Base-by-base conservation (phyloP, 2,797 vertebrate species). In the Pantherophis vulpinus region DNA sequence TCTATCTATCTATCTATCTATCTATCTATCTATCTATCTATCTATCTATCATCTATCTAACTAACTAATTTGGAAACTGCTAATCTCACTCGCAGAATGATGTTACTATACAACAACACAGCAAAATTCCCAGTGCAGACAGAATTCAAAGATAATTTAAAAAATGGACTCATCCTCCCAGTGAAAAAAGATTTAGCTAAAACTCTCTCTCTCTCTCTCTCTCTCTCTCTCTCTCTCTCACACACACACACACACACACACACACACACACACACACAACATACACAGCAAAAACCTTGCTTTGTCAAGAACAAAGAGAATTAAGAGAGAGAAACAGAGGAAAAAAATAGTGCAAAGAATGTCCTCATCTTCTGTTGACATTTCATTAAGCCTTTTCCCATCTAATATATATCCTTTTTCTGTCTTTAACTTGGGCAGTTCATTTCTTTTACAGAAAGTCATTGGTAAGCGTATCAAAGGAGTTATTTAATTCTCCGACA, bases 381-480 rank as follows among this genome's bases (percentile, higher is more conserved):
- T 95, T 94, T 95, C 92, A 93, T 92, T 91, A 91, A 54, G 29
- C 12, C 32, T 27, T 47, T 37, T 92, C 90, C 88, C 90, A 93
- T 3, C 4, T 16, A 25, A 87, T 58, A 61, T 63, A 83, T 93
- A 92, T 61, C 59, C 93, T 91, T 92, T 51, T 92, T 70, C 47
- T 60, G 56, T 60, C 90, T 59, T 23, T 47, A 0, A 25, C 14
- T 90, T 95, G 92, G 90, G 27, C 58, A 70, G 89, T 60, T 86
- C 59, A 66, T 90, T 70, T 94, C 92, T 86, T 91, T 86, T 91
- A 55, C 56, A 89, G 92, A 93, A 93, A 90, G n/a, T 16, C 32
- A 79, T 16, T 91, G 86, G 87, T 91, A 92, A 47, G 23, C 74
- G 91, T 95, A 91, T 93, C 95, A 93, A 59, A 93, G n/a, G 61